These are phyloP conservation scores for Enteromius thamalakanensis DNA, from an alignment of 2,797 vertebrate genomes.

Conservation along the genomic window DNA sequence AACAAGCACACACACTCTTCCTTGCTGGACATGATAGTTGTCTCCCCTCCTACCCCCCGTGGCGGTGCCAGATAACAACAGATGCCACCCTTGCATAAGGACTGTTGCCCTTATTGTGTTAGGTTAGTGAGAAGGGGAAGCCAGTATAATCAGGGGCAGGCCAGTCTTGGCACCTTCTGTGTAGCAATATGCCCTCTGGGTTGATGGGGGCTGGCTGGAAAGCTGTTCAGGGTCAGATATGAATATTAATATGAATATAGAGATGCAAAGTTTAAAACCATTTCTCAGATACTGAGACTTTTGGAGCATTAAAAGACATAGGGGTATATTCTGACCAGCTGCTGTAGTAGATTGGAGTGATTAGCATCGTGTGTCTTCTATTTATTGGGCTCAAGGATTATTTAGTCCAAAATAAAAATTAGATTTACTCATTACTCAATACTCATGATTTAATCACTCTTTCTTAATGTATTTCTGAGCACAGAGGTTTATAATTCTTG, in stretches of 20 bases:
- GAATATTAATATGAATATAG: constrained; percentile 58
- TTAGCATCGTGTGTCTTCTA: neutral
- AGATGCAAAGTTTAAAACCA: constrained; percentile 46
- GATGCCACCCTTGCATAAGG: constrained; percentile 50
- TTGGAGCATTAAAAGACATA: neutral
- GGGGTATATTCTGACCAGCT: neutral
- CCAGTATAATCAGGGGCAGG: constrained; percentile 50
- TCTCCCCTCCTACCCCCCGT: constrained; percentile 37
- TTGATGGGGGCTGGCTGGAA: constrained; percentile 36
- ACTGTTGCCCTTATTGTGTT: constrained; percentile 48
- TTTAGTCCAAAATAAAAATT: neutral
- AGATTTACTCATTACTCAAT: neutral
- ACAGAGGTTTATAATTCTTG: neutral
- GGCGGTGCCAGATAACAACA: constrained; percentile 49
- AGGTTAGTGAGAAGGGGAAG: constrained; percentile 45
- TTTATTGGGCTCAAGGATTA: neutral
- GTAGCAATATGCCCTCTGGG: constrained; percentile 47
- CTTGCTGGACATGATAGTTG: constrained; percentile 27
- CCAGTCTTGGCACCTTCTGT: constrained; percentile 40
- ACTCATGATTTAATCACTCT: neutral
- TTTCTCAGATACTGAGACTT: constrained; percentile 21
- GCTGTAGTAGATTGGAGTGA: neutral
- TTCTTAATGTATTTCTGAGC: neutral
- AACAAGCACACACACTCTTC: constrained; percentile 25
- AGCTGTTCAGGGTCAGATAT: constrained; percentile 47